A percentile compares a stretch with the other conserved stretches of the same genome.
Evolutionary conservation across 1,140 invertebrate genomes (phyloP).

Genomic region (Brachionus calyciflorus): DNA sequence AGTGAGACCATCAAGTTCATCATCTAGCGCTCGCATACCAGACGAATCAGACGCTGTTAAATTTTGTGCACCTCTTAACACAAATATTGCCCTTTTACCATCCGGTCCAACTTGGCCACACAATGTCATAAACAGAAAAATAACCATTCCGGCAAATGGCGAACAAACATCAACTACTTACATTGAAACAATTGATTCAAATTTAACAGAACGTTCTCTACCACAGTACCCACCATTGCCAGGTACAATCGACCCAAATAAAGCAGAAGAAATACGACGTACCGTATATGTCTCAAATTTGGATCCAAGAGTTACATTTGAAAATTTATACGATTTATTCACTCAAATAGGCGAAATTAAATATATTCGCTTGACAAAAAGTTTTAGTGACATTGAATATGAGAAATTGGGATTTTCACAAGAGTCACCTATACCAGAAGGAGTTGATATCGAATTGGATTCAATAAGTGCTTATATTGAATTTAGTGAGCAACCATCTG

Average conservation of each 20-base stretch:
- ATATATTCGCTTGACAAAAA: constrained; percentile 39
- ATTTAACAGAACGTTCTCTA: constrained; percentile 26
- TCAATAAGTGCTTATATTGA: constrained; percentile 32
- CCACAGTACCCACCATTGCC: constrained; percentile 35
- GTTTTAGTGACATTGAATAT: constrained; percentile 20
- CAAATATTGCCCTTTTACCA: constrained; percentile 14
- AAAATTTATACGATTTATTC: constrained; percentile 39
- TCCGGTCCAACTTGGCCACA: constrained; percentile 38
- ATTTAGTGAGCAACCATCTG: constrained; percentile 44
- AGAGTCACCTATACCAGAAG: not conserved
- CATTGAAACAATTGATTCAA: constrained; percentile 43
- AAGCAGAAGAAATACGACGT: constrained; percentile 41
- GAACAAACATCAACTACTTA: not conserved
- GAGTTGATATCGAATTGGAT: not conserved
- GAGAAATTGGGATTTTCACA: not conserved
- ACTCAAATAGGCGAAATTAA: constrained; percentile 47
- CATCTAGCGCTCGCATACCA: constrained; percentile 27
- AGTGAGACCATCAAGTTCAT: not conserved
- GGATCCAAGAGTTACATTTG: not conserved
- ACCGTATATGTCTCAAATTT: constrained; percentile 46
- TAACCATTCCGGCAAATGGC: not conserved
- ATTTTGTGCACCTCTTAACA: constrained; percentile 36
- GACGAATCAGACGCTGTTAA: constrained; percentile 40
- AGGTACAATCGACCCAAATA: not conserved
- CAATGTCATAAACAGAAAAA: constrained; percentile 25